Conservation (phyloP, 2,113 vertebrate species). For the Hystrix brachyura region DNA sequence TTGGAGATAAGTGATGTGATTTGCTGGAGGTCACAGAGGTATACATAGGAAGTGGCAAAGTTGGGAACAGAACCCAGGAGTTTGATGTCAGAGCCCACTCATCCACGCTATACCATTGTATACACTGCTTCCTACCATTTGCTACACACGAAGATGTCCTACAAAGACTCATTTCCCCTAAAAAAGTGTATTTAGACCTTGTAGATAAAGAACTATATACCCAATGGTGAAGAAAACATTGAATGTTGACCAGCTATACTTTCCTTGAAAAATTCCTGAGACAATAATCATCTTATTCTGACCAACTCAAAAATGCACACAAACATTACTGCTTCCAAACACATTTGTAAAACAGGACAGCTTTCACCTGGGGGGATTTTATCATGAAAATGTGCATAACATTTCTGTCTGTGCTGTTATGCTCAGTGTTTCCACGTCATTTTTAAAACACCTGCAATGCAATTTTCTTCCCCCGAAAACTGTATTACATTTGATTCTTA, state of each 20-base stretch:
- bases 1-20: not conserved
- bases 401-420: slow-evolving; percentile 69
- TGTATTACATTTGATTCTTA: slow-evolving; percentile 76
- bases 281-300: not conserved
- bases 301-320: not conserved
- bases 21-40: slow-evolving; percentile 5
- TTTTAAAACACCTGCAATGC: slow-evolving; percentile 75
- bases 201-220: not conserved
- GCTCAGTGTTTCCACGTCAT: slow-evolving; percentile 78
- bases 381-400: slow-evolving; percentile 64
- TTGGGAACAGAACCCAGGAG: not conserved
- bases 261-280: not conserved
- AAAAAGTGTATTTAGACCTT: not conserved
- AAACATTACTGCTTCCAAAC: slow-evolving; percentile 37
- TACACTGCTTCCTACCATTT: not conserved
- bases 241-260: not conserved
- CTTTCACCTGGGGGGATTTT: slow-evolving; percentile 37
- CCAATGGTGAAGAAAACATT: not conserved
- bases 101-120: not conserved
- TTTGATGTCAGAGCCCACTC: not conserved
- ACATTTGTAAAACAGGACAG: not conserved
- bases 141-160: not conserved
- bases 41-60: not conserved
- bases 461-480: slow-evolving; percentile 81
- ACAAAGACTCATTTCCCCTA: not conserved